Evolutionary conservation across 1,140 invertebrate genomes (phyloP), one percentile per base, ranked within the genome.

Genomic region (Linepithema humile): DNA sequence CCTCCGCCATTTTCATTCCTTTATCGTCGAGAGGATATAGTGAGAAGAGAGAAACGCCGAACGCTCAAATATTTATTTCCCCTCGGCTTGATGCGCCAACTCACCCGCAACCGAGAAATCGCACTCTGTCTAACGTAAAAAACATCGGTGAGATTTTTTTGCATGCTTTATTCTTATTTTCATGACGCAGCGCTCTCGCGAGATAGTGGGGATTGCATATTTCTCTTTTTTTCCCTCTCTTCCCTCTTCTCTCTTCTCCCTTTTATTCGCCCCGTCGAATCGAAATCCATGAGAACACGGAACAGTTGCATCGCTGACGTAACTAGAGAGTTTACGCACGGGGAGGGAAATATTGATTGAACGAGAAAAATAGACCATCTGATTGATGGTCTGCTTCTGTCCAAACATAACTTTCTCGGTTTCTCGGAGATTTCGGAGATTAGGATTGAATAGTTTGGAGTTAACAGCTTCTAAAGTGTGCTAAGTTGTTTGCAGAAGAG

Each of bases 51-150:
- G 38, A 60, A 64, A 65, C 64, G 40, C 20, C 38, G 23, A 64
- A 64, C 9, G 59, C n/a, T 55, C 35, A 65, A 83, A 65, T 83
- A 83, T 75, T 83, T 83, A 74, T 83, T 83, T 83, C 48, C 7
- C 15, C 43, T 65, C 23, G 15, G 26, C 48, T 53, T 45, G 43
- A 72, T 50, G 17, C 59, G 26, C 26, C n/a, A 35, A n/a, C 40
- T 62, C 43, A 38, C 7, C 32, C 35, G 23, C 38, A 38, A 38
- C 48, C 73, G 43, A 65, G 38, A 77, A 74, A 77, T 77, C 35
- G 12, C 50, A 57, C 62, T 77, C 60, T 43, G 60, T 43, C 50
- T 48, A 12, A 23, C 35, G 40, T 40, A 45, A 75, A 53, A 74
- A 57, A 65, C 48, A 53, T 75, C 45, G 38, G 5, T 12, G 15